A percentile compares a stretch with the other conserved stretches of the same genome.
phyloP scores from a whole-genome alignment of 2,113 vertebrate species.

The Gasterosteus aculeatus region DNA sequence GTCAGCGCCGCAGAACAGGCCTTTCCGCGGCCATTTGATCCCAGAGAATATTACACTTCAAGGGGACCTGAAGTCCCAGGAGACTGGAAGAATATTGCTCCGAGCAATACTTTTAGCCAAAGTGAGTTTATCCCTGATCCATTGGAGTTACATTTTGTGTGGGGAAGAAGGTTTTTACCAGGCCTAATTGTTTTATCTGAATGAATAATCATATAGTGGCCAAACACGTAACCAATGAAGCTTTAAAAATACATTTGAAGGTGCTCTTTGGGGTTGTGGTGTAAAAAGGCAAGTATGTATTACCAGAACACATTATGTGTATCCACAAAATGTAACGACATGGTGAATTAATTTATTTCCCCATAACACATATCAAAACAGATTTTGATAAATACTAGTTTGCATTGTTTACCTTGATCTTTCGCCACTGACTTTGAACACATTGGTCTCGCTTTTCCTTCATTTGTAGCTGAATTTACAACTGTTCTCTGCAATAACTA shows the following conservation, averaged over 20 bases:
- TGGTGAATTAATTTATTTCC: background rate
- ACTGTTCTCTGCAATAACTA: background rate
- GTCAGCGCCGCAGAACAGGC: conserved; percentile 63
- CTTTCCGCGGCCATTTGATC: conserved; percentile 59
- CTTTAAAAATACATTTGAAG: background rate
- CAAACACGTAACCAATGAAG: background rate
- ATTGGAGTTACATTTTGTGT: background rate
- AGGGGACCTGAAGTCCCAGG: conserved; percentile 50
- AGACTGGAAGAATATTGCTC: conserved; percentile 69
- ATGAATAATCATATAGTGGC: background rate
- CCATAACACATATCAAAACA: background rate
- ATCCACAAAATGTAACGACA: background rate
- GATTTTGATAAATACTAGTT: background rate
- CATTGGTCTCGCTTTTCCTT: background rate
- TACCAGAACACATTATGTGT: background rate
- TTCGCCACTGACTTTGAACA: background rate
- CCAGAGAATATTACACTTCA: conserved; percentile 65
- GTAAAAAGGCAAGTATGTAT: background rate
- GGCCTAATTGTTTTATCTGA: background rate
- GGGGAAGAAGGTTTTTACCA: background rate
- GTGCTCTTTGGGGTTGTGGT: background rate
- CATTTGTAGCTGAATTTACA: background rate
- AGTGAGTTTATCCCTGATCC: conserved; percentile 63
- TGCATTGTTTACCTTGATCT: background rate
- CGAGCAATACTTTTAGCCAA: conserved; percentile 71